Evolutionary conservation across 2,888 invertebrate genomes (phyloP).

Genomic region (Sturmia bella): DNA sequence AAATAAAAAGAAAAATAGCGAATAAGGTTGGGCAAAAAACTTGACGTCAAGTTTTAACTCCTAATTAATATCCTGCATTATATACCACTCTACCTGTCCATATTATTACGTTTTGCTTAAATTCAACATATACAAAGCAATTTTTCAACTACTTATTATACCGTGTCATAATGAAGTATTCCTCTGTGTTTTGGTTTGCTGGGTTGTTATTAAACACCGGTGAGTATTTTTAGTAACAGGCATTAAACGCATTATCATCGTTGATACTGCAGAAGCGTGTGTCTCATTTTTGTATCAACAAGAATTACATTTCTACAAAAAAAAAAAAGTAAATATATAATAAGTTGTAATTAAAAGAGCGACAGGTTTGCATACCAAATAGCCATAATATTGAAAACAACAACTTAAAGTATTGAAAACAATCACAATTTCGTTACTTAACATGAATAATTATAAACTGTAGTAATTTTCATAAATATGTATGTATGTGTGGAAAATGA

Average conservation of each 20-base stretch:
- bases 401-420: not conserved
- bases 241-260: constrained; percentile 33
- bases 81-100: no score
- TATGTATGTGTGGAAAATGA: not conserved
- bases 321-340: not conserved
- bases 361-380: constrained; percentile 50
- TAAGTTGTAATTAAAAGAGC: constrained; percentile 22
- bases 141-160: no score
- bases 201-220: no score
- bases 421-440: not conserved
- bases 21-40: no score
- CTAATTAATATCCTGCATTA: no score
- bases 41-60: no score
- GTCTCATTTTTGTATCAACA: constrained; percentile 54
- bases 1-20: no score
- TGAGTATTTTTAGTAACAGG: constrained; percentile 12
- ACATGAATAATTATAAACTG: not conserved
- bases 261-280: constrained; percentile 23
- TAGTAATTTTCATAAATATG: constrained; percentile 18
- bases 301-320: constrained; percentile 17
- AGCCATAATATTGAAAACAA: constrained; percentile 5
- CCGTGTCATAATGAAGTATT: no score
- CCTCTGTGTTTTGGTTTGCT: no score
- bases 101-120: no score
- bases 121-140: no score